These are phyloP conservation scores for Belgica antarctica DNA, from an alignment of 2,888 invertebrate genomes.

Conservation along the genomic window DNA sequence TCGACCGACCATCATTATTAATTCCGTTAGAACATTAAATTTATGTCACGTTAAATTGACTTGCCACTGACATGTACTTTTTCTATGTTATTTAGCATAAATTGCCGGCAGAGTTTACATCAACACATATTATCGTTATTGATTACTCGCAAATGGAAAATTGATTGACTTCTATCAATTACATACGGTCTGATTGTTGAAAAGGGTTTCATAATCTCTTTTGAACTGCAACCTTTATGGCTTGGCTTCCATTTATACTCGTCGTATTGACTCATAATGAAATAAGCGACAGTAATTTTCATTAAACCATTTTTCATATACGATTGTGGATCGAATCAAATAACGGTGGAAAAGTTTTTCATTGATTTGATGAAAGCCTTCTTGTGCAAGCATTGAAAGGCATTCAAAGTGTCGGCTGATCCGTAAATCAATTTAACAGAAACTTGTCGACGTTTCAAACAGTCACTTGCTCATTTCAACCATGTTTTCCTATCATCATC, in stretches of 20 bases:
- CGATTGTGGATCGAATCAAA: too few relatives aligned
- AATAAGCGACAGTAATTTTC: neutral
- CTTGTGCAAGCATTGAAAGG: too few relatives aligned
- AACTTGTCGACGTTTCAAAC: too few relatives aligned
- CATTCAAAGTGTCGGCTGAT: too few relatives aligned
- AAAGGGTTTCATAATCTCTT: conserved; percentile 11
- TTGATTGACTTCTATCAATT: conserved; percentile 30
- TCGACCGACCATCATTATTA: conserved; percentile 30
- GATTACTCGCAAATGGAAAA: neutral
- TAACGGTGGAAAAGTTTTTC: too few relatives aligned
- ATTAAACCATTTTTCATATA: too few relatives aligned
- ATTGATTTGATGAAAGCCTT: too few relatives aligned
- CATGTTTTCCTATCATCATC: too few relatives aligned
- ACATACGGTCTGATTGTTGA: too few relatives aligned
- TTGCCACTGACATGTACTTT: neutral
- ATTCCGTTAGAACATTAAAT: conserved; percentile 38
- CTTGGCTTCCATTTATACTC: too few relatives aligned
- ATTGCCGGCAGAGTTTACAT: neutral
- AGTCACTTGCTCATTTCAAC: too few relatives aligned
- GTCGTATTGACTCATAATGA: neutral
- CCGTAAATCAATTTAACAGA: too few relatives aligned
- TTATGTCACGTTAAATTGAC: conserved; percentile 30
- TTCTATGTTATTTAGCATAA: conserved; percentile 23
- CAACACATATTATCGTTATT: conserved; percentile 22
- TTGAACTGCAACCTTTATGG: neutral